A percentile compares a stretch with the other conserved stretches of the same genome.
phyloP scores from a whole-genome alignment of 1,140 invertebrate genomes.

The Philotrypesis tridentata region DNA sequence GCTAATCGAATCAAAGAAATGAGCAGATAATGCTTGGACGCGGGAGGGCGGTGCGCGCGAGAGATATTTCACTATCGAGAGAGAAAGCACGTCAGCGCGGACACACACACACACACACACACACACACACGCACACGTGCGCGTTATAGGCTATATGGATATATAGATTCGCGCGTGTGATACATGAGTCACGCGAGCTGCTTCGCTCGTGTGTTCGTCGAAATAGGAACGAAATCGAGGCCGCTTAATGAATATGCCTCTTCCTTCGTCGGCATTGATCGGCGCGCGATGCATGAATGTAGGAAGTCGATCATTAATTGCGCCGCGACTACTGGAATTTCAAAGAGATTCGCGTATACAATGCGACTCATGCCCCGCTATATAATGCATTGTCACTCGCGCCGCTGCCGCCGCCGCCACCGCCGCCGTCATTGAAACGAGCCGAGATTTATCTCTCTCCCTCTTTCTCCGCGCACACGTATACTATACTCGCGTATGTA shows the following conservation, averaged over 20 bases:
- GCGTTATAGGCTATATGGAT: not conserved
- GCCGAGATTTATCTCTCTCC: conserved; percentile 20
- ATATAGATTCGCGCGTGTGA: not conserved
- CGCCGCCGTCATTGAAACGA: conserved; percentile 24
- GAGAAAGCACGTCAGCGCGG: not conserved
- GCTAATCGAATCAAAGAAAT: not conserved
- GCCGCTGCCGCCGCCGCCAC: too few relatives aligned
- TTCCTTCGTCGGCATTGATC: conserved; percentile 42
- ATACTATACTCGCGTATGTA: not conserved
- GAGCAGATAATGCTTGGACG: too few relatives aligned
- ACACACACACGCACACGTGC: not conserved
- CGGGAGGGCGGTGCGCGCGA: not conserved
- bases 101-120: not conserved
- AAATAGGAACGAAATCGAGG: conserved; percentile 43
- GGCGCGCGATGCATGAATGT: conserved; percentile 30
- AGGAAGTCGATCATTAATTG: conserved; percentile 43
- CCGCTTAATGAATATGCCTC: conserved; percentile 37
- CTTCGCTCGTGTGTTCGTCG: not conserved
- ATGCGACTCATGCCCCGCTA: not conserved
- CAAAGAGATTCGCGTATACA: conserved; percentile 38
- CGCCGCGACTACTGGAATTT: conserved; percentile 32
- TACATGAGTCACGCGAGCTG: conserved; percentile 29
- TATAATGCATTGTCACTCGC: conserved; percentile 34
- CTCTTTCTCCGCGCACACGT: too few relatives aligned
- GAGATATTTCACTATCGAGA: not conserved